Conservation (phyloP, 2,113 vertebrate genomes). For the Choloepus hoffmanni region DNA sequence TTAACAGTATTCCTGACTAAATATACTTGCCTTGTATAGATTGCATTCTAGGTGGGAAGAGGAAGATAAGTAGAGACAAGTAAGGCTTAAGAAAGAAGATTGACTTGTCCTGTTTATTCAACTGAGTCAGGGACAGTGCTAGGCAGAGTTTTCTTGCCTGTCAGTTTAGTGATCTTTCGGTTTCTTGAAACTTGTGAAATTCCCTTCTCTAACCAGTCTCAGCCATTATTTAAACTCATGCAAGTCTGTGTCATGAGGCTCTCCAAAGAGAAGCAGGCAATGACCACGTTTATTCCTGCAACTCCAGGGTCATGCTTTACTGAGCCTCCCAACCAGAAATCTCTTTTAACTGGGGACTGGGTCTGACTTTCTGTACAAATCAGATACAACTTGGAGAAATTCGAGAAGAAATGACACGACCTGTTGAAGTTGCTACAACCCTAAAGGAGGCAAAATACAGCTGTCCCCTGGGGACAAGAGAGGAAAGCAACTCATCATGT, state of each 20-base stretch:
- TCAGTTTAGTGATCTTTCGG: constrained; percentile 56
- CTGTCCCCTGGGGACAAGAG: not conserved
- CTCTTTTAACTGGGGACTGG: constrained; percentile 12
- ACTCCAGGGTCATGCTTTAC: not conserved
- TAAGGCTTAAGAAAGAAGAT: constrained; percentile 57
- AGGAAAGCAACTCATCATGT: not conserved
- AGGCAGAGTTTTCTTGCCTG: constrained; percentile 46
- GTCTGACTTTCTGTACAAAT: not conserved
- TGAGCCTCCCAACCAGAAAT: not conserved
- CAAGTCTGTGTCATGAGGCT: not conserved
- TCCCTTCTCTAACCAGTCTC: not conserved
- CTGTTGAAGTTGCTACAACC: not conserved
- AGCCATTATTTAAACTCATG: constrained; percentile 47
- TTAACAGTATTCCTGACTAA: constrained; percentile 50
- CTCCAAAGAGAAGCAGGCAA: not conserved
- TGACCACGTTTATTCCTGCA: not conserved
- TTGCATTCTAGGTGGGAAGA: constrained; percentile 15
- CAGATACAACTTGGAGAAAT: not conserved
- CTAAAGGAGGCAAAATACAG: not conserved
- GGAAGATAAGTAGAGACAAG: constrained; percentile 64
- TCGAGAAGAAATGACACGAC: not conserved
- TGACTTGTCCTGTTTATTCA: constrained; percentile 56
- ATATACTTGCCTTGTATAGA: constrained; percentile 47
- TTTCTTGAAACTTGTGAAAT: constrained; percentile 22
- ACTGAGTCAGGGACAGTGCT: constrained; percentile 53